phyloP scores from a whole-genome alignment of 2,113 vertebrate genomes.

The Embiotoca jacksoni region DNA sequence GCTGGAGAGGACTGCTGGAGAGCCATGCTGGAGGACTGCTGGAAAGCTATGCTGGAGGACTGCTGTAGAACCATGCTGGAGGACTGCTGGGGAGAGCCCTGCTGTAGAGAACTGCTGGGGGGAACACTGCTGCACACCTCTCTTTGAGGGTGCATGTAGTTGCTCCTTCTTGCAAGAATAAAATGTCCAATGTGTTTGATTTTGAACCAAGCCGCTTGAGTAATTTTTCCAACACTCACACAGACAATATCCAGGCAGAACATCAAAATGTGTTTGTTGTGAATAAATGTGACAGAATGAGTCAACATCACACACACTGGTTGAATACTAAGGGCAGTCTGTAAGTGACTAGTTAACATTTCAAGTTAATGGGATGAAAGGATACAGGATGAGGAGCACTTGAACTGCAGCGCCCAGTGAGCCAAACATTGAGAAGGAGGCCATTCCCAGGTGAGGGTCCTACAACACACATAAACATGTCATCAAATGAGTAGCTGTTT shows the following conservation, averaged over 20 bases:
- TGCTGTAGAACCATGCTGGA: no score
- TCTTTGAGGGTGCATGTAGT: no score
- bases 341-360: neutral
- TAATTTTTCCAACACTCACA: neutral
- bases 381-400: constrained; percentile 98
- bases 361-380: constrained; percentile 68
- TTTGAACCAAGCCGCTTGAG: no score
- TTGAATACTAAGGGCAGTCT: neutral
- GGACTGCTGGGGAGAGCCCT: no score
- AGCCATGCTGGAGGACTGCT: no score
- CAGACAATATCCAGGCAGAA: neutral
- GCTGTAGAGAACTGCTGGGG: no score
- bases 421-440: constrained; percentile 96
- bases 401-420: constrained; percentile 94
- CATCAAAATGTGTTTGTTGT: neutral
- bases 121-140: no score
- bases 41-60: no score
- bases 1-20: no score
- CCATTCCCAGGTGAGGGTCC: constrained; percentile 91
- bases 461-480: constrained; percentile 61
- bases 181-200: no score
- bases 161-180: no score
- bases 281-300: constrained; percentile 1
- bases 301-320: constrained; percentile 19
- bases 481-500: neutral